Evolutionary conservation across 2,113 vertebrate species (phyloP), one percentile per base, ranked within the genome.

Genomic region (Willisornis vidua): DNA sequence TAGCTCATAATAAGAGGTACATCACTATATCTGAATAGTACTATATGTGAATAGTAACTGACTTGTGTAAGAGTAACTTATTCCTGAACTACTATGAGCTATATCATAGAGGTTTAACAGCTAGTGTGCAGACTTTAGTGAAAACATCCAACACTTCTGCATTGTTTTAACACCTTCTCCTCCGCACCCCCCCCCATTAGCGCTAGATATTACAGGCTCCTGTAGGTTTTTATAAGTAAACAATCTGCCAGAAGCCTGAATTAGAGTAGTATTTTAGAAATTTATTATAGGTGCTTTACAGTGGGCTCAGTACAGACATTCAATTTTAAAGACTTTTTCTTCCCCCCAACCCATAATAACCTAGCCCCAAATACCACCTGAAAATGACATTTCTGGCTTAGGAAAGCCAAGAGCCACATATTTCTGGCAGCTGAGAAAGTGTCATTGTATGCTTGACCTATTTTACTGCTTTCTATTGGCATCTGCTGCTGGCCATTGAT

Each of bases 171-270:
- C 61, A 87, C 5, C 15, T 33, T 12, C 33, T 10, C 3, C 22
- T 20, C 19, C 46, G 8, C 19, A 9, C 46, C 46, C 20, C 22
- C 22, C 20, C 4, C 16, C 77, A 58, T 83, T 89, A 93, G 12
- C 70, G 90, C 37, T 93, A 81, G 68, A 87, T 96, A 97, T 89
- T 96, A 73, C n/a, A 87, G 70, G 51, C 9, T 94, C 11, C 71
- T 93, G 67, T 59, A 75, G 68, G 19, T 83, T 58, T 61, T 83
- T 90, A 31, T 29, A 46, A 90, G 46, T 88, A 94, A 95, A 94
- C 37, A 92, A 83, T 86, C 70, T 82, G 70, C 66, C 89, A 85
- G 76, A 96, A 97, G 95, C 89, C 28, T 75, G 65, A 97, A 93
- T 95, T 96, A 63, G 31, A 86, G 31, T 52, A 75, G 11, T 85